Evolutionary conservation across 2,797 vertebrate genomes (phyloP), one percentile per base, ranked within the genome.

Genomic region (Peromyscus eremicus): DNA sequence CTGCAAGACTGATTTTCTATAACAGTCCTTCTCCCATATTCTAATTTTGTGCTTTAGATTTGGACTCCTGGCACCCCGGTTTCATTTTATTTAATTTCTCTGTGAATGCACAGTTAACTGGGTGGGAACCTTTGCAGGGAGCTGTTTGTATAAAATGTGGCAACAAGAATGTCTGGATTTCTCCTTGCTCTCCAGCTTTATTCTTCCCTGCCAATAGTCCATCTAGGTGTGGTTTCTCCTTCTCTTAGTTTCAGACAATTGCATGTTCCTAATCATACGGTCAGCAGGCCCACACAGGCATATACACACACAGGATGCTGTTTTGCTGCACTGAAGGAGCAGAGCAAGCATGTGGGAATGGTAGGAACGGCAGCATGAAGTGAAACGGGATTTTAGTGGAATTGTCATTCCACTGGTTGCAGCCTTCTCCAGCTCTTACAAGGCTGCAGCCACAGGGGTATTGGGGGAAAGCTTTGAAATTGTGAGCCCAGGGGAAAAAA

Each of bases 391-490:
- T 43, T 66, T 71, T 49, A 34, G 13, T 66, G 34, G 60, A 91
- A 91, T 89, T 83, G 49, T 92, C 17, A 83, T 94, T 86, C 52
- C 49, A 19, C 55, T 29, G 2, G 70, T 23, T 83, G 66, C n/a
- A 85, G 55, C 37, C 6, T 40, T 46, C 92, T 88, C 25, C 75
- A 46, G 66, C 34, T 76, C 75, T 89, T 91, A 86, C 1, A 46
- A 90, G 49, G 66, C 90, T 71, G 66, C 80, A 68, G 64, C 64
- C 71, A 32, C 91, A 76, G 89, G 97, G 43, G 71, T 96, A 57
- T 82, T 90, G 49, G 40, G 40, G 25, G 89, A 96, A 94, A 94
- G 84, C 96, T 97, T 96, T 97, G 81, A 97, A 96, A 95, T 86
- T 89, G 64, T 89, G 90, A 96, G 60, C 32, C 37, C 40, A 64